Evolutionary conservation across 2,888 invertebrate species (phyloP).

Genomic region (Chelonus formosanus): DNA sequence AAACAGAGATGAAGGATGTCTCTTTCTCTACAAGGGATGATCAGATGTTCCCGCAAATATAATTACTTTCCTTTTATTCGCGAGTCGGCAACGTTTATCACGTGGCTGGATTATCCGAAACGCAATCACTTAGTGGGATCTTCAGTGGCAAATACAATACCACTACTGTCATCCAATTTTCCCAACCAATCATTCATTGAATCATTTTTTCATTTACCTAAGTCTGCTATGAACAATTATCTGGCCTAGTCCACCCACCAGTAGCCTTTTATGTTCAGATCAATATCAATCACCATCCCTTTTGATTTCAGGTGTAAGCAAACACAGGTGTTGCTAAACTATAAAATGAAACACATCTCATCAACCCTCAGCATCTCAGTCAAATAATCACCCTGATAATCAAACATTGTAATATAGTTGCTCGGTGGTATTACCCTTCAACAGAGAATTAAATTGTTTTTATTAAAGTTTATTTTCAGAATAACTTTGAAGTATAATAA

Average conservation of each 20-base stretch:
- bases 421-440: too few species aligned
- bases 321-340: slow-evolving; percentile 58
- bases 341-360: not conserved
- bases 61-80: slow-evolving; percentile 29
- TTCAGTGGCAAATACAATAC: not conserved
- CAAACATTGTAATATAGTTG: too few species aligned
- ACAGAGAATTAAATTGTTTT: too few species aligned
- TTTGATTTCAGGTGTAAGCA: slow-evolving; percentile 61
- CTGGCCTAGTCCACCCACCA: not conserved
- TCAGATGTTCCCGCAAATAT: slow-evolving; percentile 13
- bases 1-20: slow-evolving; percentile 18
- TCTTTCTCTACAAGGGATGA: slow-evolving; percentile 1
- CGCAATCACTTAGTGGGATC: slow-evolving; percentile 53
- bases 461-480: too few species aligned
- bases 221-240: not conserved
- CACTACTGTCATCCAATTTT: slow-evolving; percentile 15
- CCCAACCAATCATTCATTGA: slow-evolving; percentile 43
- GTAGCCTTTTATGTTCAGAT: not conserved
- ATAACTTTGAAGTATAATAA: too few species aligned
- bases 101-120: slow-evolving; percentile 56
- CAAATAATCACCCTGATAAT: not conserved
- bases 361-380: slow-evolving; percentile 31
- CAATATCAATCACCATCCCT: slow-evolving; percentile 28
- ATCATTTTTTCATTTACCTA: slow-evolving; percentile 54
- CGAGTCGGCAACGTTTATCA: slow-evolving; percentile 45